These are phyloP conservation scores for Centropus bengalensis DNA, from an alignment of 2,113 vertebrate genomes.

Conservation along the genomic window DNA sequence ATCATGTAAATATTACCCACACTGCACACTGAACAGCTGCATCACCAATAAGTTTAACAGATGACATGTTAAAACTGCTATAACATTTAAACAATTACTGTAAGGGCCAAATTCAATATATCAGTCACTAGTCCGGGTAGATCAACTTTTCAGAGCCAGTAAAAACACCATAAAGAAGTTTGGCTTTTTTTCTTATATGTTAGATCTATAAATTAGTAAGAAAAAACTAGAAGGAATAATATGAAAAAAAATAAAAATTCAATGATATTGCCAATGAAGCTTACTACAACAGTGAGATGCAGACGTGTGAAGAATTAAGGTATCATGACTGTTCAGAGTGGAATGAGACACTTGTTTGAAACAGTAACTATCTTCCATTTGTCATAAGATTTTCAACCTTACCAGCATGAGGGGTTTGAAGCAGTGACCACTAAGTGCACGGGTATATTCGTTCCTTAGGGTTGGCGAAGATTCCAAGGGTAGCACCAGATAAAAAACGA, in stretches of 20 bases:
- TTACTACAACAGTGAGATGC: background rate
- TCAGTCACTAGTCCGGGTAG: conserved; percentile 42
- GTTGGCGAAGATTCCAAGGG: background rate
- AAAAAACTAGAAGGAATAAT: background rate
- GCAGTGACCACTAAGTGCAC: background rate
- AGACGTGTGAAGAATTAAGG: background rate
- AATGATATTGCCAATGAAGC: background rate
- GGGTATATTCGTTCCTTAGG: background rate
- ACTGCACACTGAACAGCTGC: conserved; percentile 69
- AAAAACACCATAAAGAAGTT: conserved; percentile 9
- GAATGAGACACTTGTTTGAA: background rate
- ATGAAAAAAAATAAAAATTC: background rate
- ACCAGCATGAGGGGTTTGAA: background rate
- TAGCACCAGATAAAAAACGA: background rate
- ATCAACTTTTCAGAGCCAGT: conserved; percentile 34
- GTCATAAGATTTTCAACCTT: background rate
- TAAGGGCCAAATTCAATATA: conserved; percentile 69
- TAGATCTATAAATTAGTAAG: background rate
- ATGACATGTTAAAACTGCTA: conserved; percentile 75
- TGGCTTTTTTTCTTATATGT: background rate
- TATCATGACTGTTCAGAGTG: background rate
- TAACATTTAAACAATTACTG: conserved; percentile 79
- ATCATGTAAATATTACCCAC: conserved; percentile 80
- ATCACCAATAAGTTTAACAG: conserved; percentile 76
- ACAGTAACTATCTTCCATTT: background rate